These are phyloP conservation scores for Tetramorium alpestre DNA, from an alignment of 1,140 invertebrate species.

Conservation along the genomic window DNA sequence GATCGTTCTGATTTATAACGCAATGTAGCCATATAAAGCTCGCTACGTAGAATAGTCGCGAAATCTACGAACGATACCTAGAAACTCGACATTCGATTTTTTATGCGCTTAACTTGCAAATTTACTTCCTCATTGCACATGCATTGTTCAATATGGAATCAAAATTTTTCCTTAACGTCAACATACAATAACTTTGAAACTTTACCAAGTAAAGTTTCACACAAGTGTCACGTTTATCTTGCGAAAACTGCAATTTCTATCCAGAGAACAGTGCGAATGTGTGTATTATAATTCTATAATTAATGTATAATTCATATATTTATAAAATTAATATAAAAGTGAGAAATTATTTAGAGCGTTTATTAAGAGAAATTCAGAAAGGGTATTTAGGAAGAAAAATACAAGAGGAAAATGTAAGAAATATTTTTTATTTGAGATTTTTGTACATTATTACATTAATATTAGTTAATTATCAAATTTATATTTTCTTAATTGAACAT, in stretches of 20 bases:
- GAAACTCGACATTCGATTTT: not conserved
- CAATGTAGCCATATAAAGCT: not conserved
- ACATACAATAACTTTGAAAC: not conserved
- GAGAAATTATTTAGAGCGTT: too few species aligned
- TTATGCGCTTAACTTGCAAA: not conserved
- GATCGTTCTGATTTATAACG: constrained; percentile 41
- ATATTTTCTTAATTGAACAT: not conserved
- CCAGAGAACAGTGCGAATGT: not conserved
- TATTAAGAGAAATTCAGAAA: too few species aligned
- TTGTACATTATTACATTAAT: not conserved
- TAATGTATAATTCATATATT: too few species aligned
- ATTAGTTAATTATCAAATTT: not conserved
- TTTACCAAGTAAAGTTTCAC: not conserved
- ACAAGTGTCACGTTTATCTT: not conserved
- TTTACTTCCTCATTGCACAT: not conserved
- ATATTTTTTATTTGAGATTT: too few species aligned
- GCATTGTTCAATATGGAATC: not conserved
- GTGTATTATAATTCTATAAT: too few species aligned
- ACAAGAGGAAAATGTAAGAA: too few species aligned
- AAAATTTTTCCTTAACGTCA: not conserved
- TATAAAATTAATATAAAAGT: too few species aligned
- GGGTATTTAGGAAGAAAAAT: too few species aligned
- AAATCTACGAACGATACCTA: not conserved
- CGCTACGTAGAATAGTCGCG: not conserved
- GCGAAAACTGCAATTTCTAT: not conserved